Conservation (phyloP, 1,140 invertebrate species). For the Drosophila fuyamai region DNA sequence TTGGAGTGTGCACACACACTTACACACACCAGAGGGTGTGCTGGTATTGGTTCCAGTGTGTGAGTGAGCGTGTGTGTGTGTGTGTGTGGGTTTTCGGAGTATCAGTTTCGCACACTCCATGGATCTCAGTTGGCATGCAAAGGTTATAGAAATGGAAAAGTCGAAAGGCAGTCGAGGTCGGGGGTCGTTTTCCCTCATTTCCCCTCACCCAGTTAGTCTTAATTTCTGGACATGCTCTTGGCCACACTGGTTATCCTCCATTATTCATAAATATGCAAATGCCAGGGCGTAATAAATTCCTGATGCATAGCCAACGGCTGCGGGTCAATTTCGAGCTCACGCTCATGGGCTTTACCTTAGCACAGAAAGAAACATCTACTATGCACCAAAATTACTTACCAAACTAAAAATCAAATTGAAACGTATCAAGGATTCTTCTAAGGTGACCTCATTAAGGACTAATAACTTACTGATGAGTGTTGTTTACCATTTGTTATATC, state of each 20-base stretch:
- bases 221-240: slow-evolving; percentile 48
- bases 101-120: slow-evolving; percentile 71
- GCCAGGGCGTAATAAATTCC: slow-evolving; percentile 64
- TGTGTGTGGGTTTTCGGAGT: slow-evolving; percentile 38
- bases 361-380: slow-evolving; percentile 3
- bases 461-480: too few relatives aligned
- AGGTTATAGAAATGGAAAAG: slow-evolving; percentile 81
- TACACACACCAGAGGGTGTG: not conserved
- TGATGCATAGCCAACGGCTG: slow-evolving; percentile 59
- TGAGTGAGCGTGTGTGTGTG: slow-evolving; percentile 1
- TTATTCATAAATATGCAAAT: slow-evolving; percentile 83
- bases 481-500: too few relatives aligned
- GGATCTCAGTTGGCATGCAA: slow-evolving; percentile 63
- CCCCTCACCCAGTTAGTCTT: slow-evolving; percentile 12
- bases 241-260: slow-evolving; percentile 68
- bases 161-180: slow-evolving; percentile 33
- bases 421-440: not conserved
- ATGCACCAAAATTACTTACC: not conserved
- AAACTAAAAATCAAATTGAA: not conserved
- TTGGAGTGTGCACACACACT: slow-evolving; percentile 43
- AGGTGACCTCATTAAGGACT: too few relatives aligned
- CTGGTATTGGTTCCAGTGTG: not conserved
- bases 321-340: slow-evolving; percentile 58
- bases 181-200: slow-evolving; percentile 9
- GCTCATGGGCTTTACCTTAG: slow-evolving; percentile 25